Evolutionary conservation across 2,113 vertebrate species (phyloP), one percentile per base, ranked within the genome.

Genomic region (Pleuronectes platessa): DNA sequence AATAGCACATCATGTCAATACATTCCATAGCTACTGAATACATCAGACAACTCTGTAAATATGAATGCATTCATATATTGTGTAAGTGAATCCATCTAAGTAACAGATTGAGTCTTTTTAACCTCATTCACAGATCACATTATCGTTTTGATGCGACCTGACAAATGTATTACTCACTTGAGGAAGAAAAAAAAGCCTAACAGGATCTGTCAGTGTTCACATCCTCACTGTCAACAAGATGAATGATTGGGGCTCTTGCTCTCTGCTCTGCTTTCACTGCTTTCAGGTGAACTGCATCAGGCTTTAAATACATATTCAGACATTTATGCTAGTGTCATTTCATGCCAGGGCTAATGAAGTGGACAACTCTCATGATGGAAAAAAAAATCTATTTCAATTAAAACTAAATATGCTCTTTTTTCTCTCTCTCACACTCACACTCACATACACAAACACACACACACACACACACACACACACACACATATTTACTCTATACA

Each of bases 331-430:
- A 27, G 24, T 17, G 21, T 35, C 68, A 53, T 63, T 23, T 71
- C 51, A 18, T 66, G 54, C 45, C 67, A 45, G 47, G 40, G 54
- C 37, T 64, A 61, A 78, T 71, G 35, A 75, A 62, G 65, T 24
- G n/a, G 18, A 66, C 68, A 76, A 9, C 35, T 2, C 2, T 1
- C 40, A 24, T 42, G 40, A 42, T 3, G 12, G 10, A 42, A 42
- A 3, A 13, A 42, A 42, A 42, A 11, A 42, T 12, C 13, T 11
- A 42, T 42, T 42, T 42, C 40, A 37, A 56, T 58, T 58, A 42
- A 71, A 70, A 15, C 1, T 60, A 56, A 23, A 75, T 23, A 21
- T 11, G 11, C 11, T 13, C 10, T 11, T 8, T 10, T 45, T n/a
- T 59, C 31, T 51, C 6, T 31, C 12, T 53, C 11, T 31, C n/a